A percentile compares a stretch with the other conserved stretches of the same genome.
These are phyloP conservation scores for Sebastes miniatus DNA, from an alignment of 2,797 vertebrate genomes.

Conservation along the genomic window DNA sequence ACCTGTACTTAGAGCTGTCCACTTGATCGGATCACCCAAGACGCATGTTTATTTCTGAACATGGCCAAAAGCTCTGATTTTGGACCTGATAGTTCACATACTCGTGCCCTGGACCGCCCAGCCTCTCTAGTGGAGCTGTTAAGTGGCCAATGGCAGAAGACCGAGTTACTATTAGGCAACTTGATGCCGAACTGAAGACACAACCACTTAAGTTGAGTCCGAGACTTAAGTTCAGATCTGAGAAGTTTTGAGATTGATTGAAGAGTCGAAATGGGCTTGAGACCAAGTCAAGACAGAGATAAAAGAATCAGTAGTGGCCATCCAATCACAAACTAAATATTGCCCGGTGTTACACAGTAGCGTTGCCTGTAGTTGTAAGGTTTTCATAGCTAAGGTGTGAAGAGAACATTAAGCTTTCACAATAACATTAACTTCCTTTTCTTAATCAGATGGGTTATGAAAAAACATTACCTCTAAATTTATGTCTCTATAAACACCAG, in stretches of 20 bases:
- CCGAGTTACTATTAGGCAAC: neutral
- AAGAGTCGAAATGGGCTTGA: neutral
- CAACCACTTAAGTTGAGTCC: neutral
- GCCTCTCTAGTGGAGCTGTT: neutral
- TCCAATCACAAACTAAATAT: neutral
- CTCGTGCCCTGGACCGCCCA: neutral
- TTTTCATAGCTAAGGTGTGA: neutral
- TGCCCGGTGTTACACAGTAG: neutral
- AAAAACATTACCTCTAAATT: neutral
- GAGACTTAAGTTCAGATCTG: too few species aligned
- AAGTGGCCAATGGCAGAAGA: neutral
- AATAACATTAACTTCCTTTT: neutral
- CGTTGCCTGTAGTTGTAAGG: neutral
- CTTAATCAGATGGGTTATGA: neutral
- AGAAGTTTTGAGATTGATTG: too few species aligned
- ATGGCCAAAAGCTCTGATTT: neutral
- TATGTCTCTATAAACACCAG: neutral
- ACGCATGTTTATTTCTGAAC: neutral
- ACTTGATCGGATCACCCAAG: neutral
- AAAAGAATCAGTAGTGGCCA: neutral
- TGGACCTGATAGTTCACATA: neutral
- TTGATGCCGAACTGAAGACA: neutral
- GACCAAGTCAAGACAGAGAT: neutral
- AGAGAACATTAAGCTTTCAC: neutral
- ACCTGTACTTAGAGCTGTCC: neutral